Conservation (phyloP, 2,113 vertebrate genomes). For the Amphilophus citrinellus region DNA sequence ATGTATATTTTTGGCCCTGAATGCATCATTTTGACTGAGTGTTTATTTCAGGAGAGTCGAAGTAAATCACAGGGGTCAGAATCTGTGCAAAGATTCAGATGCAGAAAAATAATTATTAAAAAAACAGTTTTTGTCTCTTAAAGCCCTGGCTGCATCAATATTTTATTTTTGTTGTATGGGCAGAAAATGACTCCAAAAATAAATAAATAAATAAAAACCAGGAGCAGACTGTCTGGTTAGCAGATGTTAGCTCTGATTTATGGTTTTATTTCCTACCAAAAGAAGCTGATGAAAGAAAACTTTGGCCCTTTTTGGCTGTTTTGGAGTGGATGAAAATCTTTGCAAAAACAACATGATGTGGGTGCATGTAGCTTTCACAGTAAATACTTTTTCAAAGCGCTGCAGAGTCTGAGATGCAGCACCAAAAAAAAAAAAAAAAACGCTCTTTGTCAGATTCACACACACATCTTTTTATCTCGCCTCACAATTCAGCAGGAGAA, state of each 20-base stretch:
- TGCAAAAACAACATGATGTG: background rate
- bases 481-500: background rate
- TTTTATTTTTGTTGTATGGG: background rate
- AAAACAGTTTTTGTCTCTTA: background rate
- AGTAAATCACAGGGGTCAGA: background rate
- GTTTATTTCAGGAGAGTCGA: background rate
- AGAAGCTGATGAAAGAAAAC: background rate
- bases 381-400: background rate
- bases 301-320: background rate
- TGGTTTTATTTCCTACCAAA: background rate
- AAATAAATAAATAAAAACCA: background rate
- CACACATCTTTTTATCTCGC: background rate
- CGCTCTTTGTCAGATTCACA: background rate
- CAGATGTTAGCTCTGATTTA: background rate
- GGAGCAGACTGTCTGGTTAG: background rate
- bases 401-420: background rate
- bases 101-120: background rate
- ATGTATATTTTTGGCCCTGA: background rate
- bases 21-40: background rate
- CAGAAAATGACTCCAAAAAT: background rate
- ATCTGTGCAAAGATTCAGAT: too few species aligned
- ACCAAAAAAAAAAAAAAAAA: background rate
- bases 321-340: background rate
- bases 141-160: background rate
- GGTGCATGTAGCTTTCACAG: conserved; percentile 2